Base-by-base conservation (phyloP, 2,797 vertebrate genomes). In the Lacerta viridis region DNA sequence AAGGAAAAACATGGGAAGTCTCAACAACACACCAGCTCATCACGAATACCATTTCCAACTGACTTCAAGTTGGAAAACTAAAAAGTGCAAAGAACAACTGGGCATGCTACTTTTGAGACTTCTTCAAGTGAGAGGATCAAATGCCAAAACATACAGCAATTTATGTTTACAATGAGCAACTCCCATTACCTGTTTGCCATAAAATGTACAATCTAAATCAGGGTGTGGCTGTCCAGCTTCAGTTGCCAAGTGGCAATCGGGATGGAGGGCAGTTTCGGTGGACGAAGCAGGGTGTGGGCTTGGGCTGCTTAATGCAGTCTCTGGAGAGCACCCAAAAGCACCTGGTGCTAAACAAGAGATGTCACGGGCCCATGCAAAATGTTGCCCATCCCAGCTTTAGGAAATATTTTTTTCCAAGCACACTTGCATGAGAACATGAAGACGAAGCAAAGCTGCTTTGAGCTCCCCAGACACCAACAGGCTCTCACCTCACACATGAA, bases 401-500 rank as follows among this genome's bases (percentile, higher is more conserved):
- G 18, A 18, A 64, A 64, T 23, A 18, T 6, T 18, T 6, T 64
- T 64, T 64, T 64, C 61, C 61, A 23, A 64, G 61, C 17, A 64
- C 15, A 0, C 59, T 61, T 61, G 59, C 59, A 61, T 10, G 59
- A 23, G 17, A 18, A 61, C 59, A 23, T 64, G 61, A 64, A 64
- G 50, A 15, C 1, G 13, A 64, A 64, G 20, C 6, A 64, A 18
- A 64, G 61, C 17, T 64, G 6, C 17, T 66, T 17, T 46, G 2
- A 2, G 13, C 1, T 64, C 27, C 39, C 39, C 61, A 61, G 5
- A n/a, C 46, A 23, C 33, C 4, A 71, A 6, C 6, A 23, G 20
- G 6, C 9, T 46, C 83, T 85, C 92, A 99, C 99, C 98, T 99
- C 99, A 91, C 99, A 99, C 91, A 97, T 86, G 85, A 99, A 99